Evolutionary conservation across 2,113 vertebrate genomes (phyloP).

Genomic region (Strigops habroptila): DNA sequence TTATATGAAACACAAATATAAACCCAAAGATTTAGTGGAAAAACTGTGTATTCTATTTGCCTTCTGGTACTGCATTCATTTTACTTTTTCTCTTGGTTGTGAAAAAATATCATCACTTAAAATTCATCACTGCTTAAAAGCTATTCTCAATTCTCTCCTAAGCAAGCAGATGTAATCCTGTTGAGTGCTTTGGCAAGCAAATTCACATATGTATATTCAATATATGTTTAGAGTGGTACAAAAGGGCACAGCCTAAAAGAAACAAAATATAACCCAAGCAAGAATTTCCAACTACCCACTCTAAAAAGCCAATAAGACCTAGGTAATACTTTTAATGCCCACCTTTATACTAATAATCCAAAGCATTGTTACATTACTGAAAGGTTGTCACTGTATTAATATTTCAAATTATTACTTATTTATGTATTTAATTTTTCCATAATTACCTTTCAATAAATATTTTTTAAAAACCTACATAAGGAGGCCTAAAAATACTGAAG

Average conservation of each 20-base stretch:
- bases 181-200: not conserved
- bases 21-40: not conserved
- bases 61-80: not conserved
- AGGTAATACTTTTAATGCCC: not conserved
- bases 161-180: not conserved
- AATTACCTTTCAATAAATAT: not conserved
- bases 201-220: not conserved
- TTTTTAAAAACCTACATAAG: not conserved
- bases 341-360: not conserved
- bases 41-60: not conserved
- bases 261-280: not conserved
- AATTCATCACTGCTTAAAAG: not conserved
- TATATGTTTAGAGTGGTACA: not conserved
- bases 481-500: not conserved
- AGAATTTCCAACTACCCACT: not conserved
- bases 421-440: not conserved
- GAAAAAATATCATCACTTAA: not conserved
- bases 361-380: not conserved
- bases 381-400: not conserved
- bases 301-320: not conserved
- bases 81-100: not conserved
- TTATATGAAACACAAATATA: not conserved
- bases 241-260: not conserved
- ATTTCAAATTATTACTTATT: not conserved
- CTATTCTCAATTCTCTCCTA: not conserved